Evolutionary conservation across 2,113 vertebrate species (phyloP).

Genomic region (Patagioenas fasciata): DNA sequence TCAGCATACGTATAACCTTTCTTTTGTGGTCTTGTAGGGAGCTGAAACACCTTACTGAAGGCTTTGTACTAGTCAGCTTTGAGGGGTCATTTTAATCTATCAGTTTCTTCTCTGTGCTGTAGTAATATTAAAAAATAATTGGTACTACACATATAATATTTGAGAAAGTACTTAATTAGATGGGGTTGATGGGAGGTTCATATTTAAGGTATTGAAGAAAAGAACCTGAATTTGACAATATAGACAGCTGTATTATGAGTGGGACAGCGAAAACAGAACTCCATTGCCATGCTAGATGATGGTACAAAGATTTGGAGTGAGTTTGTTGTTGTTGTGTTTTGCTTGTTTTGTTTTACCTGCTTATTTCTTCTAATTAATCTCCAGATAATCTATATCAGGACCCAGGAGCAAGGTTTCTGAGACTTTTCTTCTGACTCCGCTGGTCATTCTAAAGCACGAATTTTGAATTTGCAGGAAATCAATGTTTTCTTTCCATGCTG

Average conservation of each 20-base stretch:
- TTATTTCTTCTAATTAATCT: neutral
- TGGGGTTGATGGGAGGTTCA: neutral
- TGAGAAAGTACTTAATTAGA: neutral
- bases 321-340: neutral
- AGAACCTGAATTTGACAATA: neutral
- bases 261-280: neutral
- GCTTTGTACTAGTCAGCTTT: neutral
- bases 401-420: neutral
- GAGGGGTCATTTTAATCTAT: neutral
- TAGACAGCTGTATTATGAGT: neutral
- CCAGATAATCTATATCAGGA: neutral
- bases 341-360: neutral
- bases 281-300: neutral
- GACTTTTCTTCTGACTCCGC: neutral
- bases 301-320: neutral
- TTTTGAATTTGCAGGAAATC: neutral
- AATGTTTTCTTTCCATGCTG: neutral
- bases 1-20: neutral
- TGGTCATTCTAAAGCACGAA: neutral
- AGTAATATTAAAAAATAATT: neutral
- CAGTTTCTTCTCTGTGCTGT: neutral
- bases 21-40: neutral
- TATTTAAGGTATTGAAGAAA: neutral
- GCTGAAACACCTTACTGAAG: fast-evolving
- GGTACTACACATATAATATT: fast-evolving